Percentiles rank a stretch among this genome's conserved stretches.
These are phyloP conservation scores for Leptodactylus fuscus DNA, from an alignment of 2,113 vertebrate species.

Conservation along the genomic window DNA sequence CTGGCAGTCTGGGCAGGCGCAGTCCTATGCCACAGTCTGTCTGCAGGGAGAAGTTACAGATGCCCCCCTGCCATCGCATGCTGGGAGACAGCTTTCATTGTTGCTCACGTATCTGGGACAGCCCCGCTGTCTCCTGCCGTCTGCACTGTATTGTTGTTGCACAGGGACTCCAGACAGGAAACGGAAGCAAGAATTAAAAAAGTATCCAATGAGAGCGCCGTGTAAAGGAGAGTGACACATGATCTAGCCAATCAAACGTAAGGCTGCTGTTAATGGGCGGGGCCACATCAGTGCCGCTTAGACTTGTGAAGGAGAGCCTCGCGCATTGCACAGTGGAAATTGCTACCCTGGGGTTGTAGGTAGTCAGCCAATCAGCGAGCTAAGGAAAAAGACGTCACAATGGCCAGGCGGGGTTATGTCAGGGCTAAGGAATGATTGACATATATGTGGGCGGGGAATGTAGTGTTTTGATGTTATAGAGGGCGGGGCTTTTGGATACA, in stretches of 20 bases:
- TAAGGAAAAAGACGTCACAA: neutral
- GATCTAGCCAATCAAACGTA: neutral
- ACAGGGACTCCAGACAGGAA: slow-evolving; percentile 20
- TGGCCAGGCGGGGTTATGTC: neutral
- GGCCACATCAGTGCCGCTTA: neutral
- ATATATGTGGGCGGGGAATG: neutral
- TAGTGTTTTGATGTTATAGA: neutral
- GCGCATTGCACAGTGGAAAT: neutral
- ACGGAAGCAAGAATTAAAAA: slow-evolving; percentile 21
- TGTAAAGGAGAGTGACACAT: neutral
- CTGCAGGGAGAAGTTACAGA: neutral
- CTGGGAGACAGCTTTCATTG: neutral
- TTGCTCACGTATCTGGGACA: neutral
- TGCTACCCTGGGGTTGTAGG: neutral
- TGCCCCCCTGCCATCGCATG: neutral
- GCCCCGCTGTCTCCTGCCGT: slow-evolving; percentile 13
- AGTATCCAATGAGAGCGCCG: slow-evolving; percentile 7
- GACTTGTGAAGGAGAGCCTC: neutral
- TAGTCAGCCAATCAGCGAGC: neutral
- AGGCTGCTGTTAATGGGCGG: too few relatives aligned
- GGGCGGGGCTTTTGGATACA: neutral
- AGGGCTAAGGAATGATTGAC: neutral
- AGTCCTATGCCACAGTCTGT: neutral
- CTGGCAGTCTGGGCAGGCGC: neutral
- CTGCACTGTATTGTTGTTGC: slow-evolving; percentile 47